Evolutionary conservation across 2,888 invertebrate genomes (phyloP).

Genomic region (Campoplex capitator): DNA sequence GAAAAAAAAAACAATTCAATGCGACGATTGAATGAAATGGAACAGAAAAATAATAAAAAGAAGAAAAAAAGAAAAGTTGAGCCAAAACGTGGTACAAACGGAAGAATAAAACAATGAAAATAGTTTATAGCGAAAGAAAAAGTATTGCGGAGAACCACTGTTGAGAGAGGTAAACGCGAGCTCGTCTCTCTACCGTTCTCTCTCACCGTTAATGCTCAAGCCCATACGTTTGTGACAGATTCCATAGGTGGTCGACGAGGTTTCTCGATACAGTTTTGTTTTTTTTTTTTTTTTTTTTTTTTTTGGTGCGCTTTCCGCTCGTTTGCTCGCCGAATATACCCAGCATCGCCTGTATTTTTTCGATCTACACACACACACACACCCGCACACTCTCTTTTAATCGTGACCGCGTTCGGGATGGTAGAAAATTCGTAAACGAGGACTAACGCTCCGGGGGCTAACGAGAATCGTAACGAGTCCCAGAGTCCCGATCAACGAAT

Average conservation of each 20-base stretch:
- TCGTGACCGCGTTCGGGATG: constrained; percentile 27
- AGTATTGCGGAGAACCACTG: constrained; percentile 8
- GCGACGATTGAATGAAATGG: neutral
- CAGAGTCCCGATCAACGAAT: constrained; percentile 24
- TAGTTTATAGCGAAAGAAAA: neutral
- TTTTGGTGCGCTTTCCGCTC: constrained; percentile 24
- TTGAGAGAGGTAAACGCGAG: neutral
- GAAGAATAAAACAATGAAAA: constrained; percentile 1
- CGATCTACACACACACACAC: neutral
- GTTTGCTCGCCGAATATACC: constrained; percentile 29
- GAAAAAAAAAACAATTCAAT: neutral
- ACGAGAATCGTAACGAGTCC: constrained; percentile 49
- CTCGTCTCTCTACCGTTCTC: constrained; percentile 21
- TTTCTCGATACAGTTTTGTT: constrained; percentile 27
- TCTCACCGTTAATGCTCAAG: constrained; percentile 12
- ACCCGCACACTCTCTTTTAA: constrained; percentile 7
- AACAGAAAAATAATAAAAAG: neutral
- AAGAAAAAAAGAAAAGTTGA: neutral
- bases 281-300: neutral
- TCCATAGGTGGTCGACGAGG: constrained; percentile 50
- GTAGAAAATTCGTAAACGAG: constrained; percentile 41
- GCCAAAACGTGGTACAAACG: neutral
- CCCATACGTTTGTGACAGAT: constrained; percentile 25
- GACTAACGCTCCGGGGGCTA: constrained; percentile 26
- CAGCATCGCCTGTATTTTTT: neutral